A percentile compares a stretch with the other conserved stretches of the same genome.
phyloP scores from a whole-genome alignment of 1,140 invertebrate genomes.

The Elymnias hypermnestra region DNA sequence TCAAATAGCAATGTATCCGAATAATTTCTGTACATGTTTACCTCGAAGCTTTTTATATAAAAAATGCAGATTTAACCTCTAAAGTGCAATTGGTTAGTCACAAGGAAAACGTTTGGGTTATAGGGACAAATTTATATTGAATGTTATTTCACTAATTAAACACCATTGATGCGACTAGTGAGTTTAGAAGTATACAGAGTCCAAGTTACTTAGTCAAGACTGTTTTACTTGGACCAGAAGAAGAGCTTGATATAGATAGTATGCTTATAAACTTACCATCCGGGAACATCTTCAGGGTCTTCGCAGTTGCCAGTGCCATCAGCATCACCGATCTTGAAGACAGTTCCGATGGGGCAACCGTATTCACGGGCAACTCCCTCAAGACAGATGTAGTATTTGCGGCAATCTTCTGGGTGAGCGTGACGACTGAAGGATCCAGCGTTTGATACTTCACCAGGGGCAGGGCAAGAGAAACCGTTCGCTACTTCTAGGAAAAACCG shows the following conservation, averaged over 20 bases:
- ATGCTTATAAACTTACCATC: constrained; percentile 86
- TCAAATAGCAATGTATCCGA: too few species aligned
- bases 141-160: constrained; percentile 40
- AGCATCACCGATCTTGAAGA: constrained; percentile 94
- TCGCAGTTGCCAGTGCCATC: constrained; percentile 94
- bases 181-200: constrained; percentile 45
- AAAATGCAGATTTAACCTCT: constrained; percentile 7
- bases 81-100: constrained; percentile 57
- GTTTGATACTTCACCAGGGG: constrained; percentile 85
- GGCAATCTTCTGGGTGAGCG: constrained; percentile 95
- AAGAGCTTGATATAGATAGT: constrained; percentile 14
- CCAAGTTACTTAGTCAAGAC: constrained; percentile 50
- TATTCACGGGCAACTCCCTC: constrained; percentile 94
- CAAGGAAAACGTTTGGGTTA: constrained; percentile 53
- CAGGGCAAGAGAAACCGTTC: constrained; percentile 92
- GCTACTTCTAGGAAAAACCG: constrained; percentile 85
- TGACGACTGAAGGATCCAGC: constrained; percentile 94
- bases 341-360: constrained; percentile 95
- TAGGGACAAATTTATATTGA: constrained; percentile 30
- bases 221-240: constrained; percentile 50
- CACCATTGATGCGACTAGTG: constrained; percentile 47
- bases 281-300: constrained; percentile 94
- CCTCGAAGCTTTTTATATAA: not conserved
- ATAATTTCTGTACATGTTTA: too few species aligned
- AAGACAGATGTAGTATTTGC: constrained; percentile 96